Conservation (phyloP, 2,113 vertebrate species). For the Dicentrarchus labrax region DNA sequence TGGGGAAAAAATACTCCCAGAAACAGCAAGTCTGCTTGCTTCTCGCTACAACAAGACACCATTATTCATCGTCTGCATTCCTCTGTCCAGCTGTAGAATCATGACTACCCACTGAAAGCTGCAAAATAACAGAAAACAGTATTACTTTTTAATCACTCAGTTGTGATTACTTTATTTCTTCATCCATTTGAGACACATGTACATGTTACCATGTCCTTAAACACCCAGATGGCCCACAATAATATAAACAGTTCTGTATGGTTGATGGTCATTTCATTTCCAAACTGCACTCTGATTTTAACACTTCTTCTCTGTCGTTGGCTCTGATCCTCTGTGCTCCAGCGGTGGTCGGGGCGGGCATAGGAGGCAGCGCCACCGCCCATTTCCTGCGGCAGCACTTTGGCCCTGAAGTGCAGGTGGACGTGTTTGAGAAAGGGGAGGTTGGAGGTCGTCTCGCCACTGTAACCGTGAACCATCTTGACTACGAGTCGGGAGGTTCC, state of each 20-base stretch:
- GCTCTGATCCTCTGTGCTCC: conserved; percentile 21
- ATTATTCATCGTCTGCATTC: not conserved
- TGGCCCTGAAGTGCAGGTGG: conserved; percentile 93
- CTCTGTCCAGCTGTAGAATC: not conserved
- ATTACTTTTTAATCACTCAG: not conserved
- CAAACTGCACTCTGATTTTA: not conserved
- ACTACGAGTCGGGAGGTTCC: conserved; percentile 94
- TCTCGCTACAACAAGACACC: not conserved
- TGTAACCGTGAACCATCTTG: conserved; percentile 93
- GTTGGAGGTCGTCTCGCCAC: conserved; percentile 95
- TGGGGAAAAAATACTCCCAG: not conserved
- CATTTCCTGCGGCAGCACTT: conserved; percentile 97
- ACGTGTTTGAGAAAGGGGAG: conserved; percentile 91
- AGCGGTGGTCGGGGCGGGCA: conserved; percentile 95
- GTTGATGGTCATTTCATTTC: not conserved
- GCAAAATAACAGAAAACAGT: not conserved
- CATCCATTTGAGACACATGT: not conserved
- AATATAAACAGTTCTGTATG: not conserved
- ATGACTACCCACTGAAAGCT: not conserved
- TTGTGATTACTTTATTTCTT: not conserved
- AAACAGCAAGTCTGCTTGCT: not conserved
- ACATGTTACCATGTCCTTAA: not conserved
- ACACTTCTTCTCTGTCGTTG: not conserved
- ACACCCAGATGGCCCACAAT: not conserved
- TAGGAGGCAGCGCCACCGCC: conserved; percentile 92